phyloP scores from a whole-genome alignment of 1,140 invertebrate species.

The Halesus radiatus region DNA sequence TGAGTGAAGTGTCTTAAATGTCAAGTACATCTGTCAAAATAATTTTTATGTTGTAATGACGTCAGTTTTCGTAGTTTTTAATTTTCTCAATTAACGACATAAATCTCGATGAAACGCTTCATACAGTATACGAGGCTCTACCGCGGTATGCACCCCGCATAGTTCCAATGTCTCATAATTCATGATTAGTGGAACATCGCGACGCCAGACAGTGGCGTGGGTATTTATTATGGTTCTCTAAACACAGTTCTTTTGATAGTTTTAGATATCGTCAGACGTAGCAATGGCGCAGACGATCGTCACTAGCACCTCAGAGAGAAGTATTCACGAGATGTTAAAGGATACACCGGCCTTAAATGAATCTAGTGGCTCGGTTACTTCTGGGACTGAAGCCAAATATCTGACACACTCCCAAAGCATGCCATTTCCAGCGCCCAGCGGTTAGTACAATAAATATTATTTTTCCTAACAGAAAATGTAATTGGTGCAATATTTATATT shows the following conservation, averaged over 20 bases:
- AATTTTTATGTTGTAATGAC: constrained; percentile 18
- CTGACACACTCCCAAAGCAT: constrained; percentile 66
- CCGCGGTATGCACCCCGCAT: too few species aligned
- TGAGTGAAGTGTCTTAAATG: constrained; percentile 10
- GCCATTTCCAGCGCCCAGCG: constrained; percentile 64
- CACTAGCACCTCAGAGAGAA: constrained; percentile 73
- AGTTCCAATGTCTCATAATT: too few species aligned
- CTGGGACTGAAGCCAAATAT: constrained; percentile 74
- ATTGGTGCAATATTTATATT: too few species aligned
- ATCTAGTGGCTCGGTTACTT: constrained; percentile 81
- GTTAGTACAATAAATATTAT: constrained; percentile 25
- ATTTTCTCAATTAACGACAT: constrained; percentile 7
- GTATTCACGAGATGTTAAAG: constrained; percentile 90
- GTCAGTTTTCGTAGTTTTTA: constrained; percentile 22
- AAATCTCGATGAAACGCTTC: neutral
- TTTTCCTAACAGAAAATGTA: too few species aligned
- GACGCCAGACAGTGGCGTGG: neutral
- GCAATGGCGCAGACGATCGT: constrained; percentile 61
- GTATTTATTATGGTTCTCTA: neutral
- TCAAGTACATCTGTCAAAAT: constrained; percentile 26
- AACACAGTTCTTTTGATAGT: constrained; percentile 5
- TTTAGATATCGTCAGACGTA: constrained; percentile 23
- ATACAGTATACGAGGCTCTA: too few species aligned
- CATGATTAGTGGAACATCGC: too few species aligned
- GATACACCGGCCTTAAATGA: constrained; percentile 86